These are phyloP conservation scores for Sarcophaga variegata DNA, from an alignment of 2,888 invertebrate genomes.

Conservation along the genomic window DNA sequence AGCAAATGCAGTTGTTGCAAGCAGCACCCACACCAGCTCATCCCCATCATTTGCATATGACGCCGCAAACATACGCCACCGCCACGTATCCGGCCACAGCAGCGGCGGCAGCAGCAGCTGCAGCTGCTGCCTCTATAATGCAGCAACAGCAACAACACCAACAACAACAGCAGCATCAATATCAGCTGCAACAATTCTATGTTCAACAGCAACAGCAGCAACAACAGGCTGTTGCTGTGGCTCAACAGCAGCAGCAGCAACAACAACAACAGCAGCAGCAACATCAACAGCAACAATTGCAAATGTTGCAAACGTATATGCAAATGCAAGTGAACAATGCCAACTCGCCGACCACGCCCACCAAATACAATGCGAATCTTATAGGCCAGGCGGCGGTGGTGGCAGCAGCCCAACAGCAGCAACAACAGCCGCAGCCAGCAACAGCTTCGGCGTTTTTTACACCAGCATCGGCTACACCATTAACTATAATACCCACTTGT, in stretches of 20 bases:
- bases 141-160: conserved; percentile 73
- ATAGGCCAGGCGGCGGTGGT: conserved; percentile 52
- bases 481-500: conserved; percentile 78
- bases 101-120: conserved; percentile 63
- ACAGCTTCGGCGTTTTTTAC: conserved; percentile 71
- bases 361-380: conserved; percentile 73
- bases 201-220: conserved; percentile 73
- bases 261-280: conserved; percentile 77
- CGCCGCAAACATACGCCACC: conserved; percentile 70
- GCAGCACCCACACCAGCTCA: conserved; percentile 79
- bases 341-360: conserved; percentile 76
- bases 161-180: conserved; percentile 75
- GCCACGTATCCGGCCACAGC: conserved; percentile 67
- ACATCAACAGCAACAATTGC: conserved; percentile 77
- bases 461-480: conserved; percentile 75
- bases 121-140: conserved; percentile 70
- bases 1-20: conserved; percentile 82
- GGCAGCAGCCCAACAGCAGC: conserved; percentile 69
- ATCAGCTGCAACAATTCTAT: conserved; percentile 75
- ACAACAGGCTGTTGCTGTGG: conserved; percentile 70
- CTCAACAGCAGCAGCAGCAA: conserved; percentile 77
- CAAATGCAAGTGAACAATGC: conserved; percentile 79
- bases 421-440: conserved; percentile 64
- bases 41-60: conserved; percentile 78
- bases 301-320: conserved; percentile 81